These are phyloP conservation scores for Syngnathoides biaculeatus DNA, from an alignment of 2,113 vertebrate genomes.

Conservation along the genomic window DNA sequence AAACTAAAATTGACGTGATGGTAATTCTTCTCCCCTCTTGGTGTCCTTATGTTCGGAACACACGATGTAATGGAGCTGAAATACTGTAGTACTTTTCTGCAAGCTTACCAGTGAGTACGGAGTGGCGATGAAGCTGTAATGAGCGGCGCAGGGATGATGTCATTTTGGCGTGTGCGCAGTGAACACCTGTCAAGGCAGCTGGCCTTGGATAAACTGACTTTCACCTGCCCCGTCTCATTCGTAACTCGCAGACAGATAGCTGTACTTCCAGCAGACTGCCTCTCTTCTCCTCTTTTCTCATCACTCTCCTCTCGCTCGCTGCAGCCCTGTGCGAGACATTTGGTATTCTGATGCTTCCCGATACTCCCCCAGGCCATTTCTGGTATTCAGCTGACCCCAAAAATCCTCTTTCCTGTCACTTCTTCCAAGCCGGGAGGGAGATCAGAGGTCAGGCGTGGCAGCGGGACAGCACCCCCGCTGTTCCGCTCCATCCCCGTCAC, in stretches of 20 bases:
- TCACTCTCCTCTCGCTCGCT: neutral
- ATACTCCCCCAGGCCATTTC: slow-evolving; percentile 32
- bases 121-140: neutral
- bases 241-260: slow-evolving; percentile 20
- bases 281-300: neutral
- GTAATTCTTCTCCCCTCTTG: too few species aligned
- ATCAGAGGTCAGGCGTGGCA: slow-evolving; percentile 25
- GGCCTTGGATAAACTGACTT: slow-evolving; percentile 30
- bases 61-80: too few species aligned
- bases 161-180: slow-evolving; percentile 23
- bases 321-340: slow-evolving; percentile 3
- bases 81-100: too few species aligned
- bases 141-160: slow-evolving; percentile 7
- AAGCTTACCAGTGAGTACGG: neutral
- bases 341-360: slow-evolving; percentile 34
- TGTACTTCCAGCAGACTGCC: slow-evolving; percentile 12
- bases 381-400: slow-evolving; percentile 14
- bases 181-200: slow-evolving; percentile 40
- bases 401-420: slow-evolving; percentile 14
- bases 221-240: slow-evolving; percentile 39
- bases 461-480: neutral
- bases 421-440: slow-evolving; percentile 3
- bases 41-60: too few species aligned
- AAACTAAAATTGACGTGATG: too few species aligned
- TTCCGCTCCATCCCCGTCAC: neutral